Evolutionary conservation across 1,140 invertebrate species (phyloP).

Genomic region (Eulimnadia texana): DNA sequence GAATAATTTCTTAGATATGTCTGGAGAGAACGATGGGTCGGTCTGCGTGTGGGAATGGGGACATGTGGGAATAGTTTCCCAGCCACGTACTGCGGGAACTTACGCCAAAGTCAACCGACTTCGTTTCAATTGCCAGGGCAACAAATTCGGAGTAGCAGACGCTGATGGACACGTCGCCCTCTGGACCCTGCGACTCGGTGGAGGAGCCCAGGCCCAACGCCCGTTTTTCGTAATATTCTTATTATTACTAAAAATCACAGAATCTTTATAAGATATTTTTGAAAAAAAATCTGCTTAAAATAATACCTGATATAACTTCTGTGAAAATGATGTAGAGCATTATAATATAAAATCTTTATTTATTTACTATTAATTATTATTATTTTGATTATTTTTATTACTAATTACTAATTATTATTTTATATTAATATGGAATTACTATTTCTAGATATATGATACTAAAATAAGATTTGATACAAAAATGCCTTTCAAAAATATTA

Average conservation of each 20-base stretch:
- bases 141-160: constrained; percentile 94
- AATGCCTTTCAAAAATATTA: too few species aligned
- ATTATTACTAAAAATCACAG: too few species aligned
- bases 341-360: constrained; percentile 13
- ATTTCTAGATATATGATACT: too few species aligned
- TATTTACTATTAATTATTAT: constrained; percentile 10
- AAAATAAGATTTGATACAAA: too few species aligned
- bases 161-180: constrained; percentile 77
- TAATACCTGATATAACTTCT: too few species aligned
- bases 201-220: constrained; percentile 44
- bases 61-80: constrained; percentile 73
- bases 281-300: too few species aligned
- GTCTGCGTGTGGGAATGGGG: constrained; percentile 98
- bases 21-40: constrained; percentile 91
- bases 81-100: constrained; percentile 71
- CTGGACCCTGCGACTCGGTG: constrained; percentile 69
- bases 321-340: too few species aligned
- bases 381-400: constrained; percentile 10
- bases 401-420: constrained; percentile 4
- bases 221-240: constrained; percentile 85
- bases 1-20: constrained; percentile 55
- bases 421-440: background rate
- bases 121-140: constrained; percentile 88
- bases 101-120: constrained; percentile 93
- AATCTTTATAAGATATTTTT: too few species aligned